These are phyloP conservation scores for Nomada hirtipes DNA, from an alignment of 2,888 invertebrate genomes.

Conservation along the genomic window DNA sequence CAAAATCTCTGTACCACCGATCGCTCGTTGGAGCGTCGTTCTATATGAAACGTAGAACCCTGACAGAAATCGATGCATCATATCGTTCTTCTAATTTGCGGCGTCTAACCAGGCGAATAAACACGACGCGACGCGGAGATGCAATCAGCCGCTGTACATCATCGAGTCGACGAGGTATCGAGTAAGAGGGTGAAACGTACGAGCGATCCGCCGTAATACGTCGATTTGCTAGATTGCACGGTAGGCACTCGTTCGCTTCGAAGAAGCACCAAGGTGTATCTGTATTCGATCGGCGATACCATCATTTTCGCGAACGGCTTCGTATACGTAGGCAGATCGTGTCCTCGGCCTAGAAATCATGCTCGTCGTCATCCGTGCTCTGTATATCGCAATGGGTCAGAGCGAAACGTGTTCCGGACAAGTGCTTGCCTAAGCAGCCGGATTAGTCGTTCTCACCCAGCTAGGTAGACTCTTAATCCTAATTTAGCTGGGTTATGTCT, in stretches of 20 bases:
- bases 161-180: conserved; percentile 25
- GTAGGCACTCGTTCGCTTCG: neutral
- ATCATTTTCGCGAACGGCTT: conserved; percentile 54
- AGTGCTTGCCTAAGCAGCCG: conserved; percentile 40
- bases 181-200: conserved; percentile 26
- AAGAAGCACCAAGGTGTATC: conserved; percentile 1
- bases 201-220: conserved; percentile 35
- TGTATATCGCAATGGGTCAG: conserved; percentile 64
- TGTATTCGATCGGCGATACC: conserved; percentile 49
- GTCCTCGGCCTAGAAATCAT: conserved; percentile 75
- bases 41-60: neutral
- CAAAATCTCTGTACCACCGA: neutral
- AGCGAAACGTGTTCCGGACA: conserved; percentile 45
- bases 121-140: conserved; percentile 23
- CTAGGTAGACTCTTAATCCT: conserved; percentile 21
- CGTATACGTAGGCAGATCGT: conserved; percentile 55
- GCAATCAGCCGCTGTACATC: conserved; percentile 48
- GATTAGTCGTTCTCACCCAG: conserved; percentile 21
- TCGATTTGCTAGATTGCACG: conserved; percentile 46
- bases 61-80: conserved; percentile 33
- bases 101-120: conserved; percentile 33
- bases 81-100: conserved; percentile 48
- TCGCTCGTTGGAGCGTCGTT: neutral
- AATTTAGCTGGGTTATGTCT: conserved; percentile 30
- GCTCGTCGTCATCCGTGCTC: conserved; percentile 58